Evolutionary conservation across 2,888 invertebrate genomes (phyloP).

Genomic region (Cantharis nigra): DNA sequence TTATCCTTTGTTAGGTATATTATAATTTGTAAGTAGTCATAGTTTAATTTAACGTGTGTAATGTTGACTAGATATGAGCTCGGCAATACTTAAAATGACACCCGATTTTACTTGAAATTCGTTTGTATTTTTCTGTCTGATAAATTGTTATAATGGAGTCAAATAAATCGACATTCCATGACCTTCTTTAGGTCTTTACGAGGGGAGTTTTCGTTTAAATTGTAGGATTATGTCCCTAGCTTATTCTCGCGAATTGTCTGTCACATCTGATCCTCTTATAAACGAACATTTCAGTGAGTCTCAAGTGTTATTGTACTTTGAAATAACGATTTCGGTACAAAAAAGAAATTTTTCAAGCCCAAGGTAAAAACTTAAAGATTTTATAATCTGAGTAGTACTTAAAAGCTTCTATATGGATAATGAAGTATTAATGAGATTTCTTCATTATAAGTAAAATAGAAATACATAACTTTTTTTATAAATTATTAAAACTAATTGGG

Average conservation of each 20-base stretch:
- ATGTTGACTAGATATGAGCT: too few relatives aligned
- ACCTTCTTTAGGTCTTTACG: slow-evolving; percentile 12
- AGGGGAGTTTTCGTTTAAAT: slow-evolving; percentile 32
- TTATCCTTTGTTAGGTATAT: too few relatives aligned
- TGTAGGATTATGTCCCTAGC: slow-evolving; percentile 34
- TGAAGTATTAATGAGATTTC: too few relatives aligned
- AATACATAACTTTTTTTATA: too few relatives aligned
- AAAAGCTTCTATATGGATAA: background rate
- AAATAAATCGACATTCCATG: slow-evolving; percentile 23
- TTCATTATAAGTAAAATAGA: too few relatives aligned
- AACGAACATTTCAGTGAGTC: slow-evolving; percentile 26
- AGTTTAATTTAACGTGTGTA: too few relatives aligned
- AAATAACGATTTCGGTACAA: slow-evolving; percentile 28
- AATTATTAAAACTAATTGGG: too few relatives aligned
- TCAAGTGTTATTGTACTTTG: slow-evolving; percentile 33
- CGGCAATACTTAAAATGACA: too few relatives aligned
- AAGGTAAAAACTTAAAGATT: background rate
- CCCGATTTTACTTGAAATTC: too few relatives aligned
- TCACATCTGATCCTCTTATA: slow-evolving; percentile 34
- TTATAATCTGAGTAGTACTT: background rate
- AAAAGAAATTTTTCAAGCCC: background rate
- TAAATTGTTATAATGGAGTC: slow-evolving; percentile 3
- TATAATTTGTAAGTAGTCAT: too few relatives aligned
- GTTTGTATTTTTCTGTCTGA: too few relatives aligned
- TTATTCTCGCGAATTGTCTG: slow-evolving; percentile 33